phyloP scores from a whole-genome alignment of 2,888 invertebrate genomes.

The Mystacides longicornis region DNA sequence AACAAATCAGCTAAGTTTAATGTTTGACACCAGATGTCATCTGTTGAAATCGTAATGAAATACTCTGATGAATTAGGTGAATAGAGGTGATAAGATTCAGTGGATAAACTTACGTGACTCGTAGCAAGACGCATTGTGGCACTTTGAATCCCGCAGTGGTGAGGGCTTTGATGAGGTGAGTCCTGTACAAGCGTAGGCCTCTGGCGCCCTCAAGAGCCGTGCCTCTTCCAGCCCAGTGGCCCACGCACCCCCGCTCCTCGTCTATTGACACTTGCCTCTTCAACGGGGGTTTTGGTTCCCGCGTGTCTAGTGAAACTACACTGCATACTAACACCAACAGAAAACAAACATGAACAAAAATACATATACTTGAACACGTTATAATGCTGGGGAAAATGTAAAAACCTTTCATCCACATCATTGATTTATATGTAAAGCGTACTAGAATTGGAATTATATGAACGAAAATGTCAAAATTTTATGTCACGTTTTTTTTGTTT shows the following conservation, averaged over 20 bases:
- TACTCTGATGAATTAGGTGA: too few species aligned
- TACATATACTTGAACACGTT: background rate
- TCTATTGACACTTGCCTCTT: conserved; percentile 44
- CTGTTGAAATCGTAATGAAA: too few species aligned
- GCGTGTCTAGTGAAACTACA: conserved; percentile 43
- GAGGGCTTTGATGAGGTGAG: conserved; percentile 11
- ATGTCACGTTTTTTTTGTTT: too few species aligned
- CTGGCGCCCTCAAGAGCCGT: conserved; percentile 32
- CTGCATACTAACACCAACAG: conserved; percentile 31
- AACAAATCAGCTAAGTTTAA: too few species aligned
- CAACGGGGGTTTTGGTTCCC: conserved; percentile 41
- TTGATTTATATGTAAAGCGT: too few species aligned
- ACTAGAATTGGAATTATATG: too few species aligned
- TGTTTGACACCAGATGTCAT: too few species aligned
- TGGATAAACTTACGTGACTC: conserved; percentile 4
- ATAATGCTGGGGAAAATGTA: too few species aligned
- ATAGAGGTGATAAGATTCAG: too few species aligned
- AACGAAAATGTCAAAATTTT: too few species aligned
- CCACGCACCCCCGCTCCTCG: conserved; percentile 46
- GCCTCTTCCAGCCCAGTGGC: conserved; percentile 40
- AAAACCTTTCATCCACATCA: too few species aligned
- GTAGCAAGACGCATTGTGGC: conserved; percentile 7
- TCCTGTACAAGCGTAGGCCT: conserved; percentile 16
- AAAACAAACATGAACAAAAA: background rate
- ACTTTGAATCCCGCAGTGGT: conserved; percentile 5